Conservation (phyloP, 2,797 vertebrate species). For the Typhlichthys subterraneus region DNA sequence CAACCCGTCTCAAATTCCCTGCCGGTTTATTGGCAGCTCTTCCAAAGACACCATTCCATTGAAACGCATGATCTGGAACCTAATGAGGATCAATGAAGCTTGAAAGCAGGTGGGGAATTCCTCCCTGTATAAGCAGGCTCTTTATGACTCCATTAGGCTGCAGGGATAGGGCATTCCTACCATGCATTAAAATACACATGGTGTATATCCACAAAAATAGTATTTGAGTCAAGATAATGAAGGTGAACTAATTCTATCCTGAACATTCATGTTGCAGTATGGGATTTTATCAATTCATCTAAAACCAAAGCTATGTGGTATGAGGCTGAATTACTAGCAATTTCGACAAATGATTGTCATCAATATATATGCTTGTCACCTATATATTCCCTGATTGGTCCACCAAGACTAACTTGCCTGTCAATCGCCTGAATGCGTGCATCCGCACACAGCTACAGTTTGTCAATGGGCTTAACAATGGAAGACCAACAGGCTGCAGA, state of each 20-base stretch:
- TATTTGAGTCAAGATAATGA: too few species aligned
- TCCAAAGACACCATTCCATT: conserved; percentile 67
- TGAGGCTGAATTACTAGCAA: neutral
- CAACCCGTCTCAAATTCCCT: conserved; percentile 52
- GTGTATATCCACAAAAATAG: too few species aligned
- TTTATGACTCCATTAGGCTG: conserved; percentile 19
- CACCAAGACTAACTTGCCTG: too few species aligned
- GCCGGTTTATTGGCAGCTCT: conserved; percentile 62
- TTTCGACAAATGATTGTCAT: neutral
- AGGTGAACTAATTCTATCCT: neutral
- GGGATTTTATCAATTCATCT: neutral
- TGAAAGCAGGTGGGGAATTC: conserved; percentile 46
- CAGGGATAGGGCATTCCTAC: neutral
- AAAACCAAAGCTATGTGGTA: neutral
- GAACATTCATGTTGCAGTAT: neutral
- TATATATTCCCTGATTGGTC: too few species aligned
- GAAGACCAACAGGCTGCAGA: too few species aligned
- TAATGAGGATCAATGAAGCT: conserved; percentile 61
- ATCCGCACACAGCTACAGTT: too few species aligned
- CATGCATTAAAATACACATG: neutral
- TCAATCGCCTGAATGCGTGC: too few species aligned
- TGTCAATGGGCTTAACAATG: too few species aligned
- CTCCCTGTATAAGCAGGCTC: conserved; percentile 38
- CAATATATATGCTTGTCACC: neutral
- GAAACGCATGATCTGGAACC: conserved; percentile 53